These are phyloP conservation scores for Theropithecus gelada DNA, from an alignment of 2,113 vertebrate genomes.

Conservation along the genomic window DNA sequence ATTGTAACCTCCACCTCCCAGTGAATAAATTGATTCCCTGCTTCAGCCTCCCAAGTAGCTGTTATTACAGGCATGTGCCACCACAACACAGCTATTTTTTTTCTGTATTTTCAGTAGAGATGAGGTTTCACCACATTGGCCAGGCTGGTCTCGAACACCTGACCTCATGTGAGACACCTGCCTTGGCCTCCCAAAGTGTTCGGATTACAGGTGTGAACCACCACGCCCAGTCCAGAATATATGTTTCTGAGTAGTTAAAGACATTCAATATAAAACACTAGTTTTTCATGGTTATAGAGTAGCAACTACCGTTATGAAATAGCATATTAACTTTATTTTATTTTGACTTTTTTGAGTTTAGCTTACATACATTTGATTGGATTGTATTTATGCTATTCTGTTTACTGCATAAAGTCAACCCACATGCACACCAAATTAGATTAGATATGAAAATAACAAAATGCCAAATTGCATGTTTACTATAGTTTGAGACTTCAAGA, in stretches of 20 bases:
- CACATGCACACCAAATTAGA: background rate
- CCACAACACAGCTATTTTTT: too few species aligned
- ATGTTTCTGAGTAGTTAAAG: background rate
- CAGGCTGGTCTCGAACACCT: too few species aligned
- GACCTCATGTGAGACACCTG: too few species aligned
- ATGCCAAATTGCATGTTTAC: background rate
- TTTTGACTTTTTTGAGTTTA: background rate
- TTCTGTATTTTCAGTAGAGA: too few species aligned
- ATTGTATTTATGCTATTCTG: background rate
- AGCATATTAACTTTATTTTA: background rate
- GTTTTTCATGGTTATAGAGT: background rate
- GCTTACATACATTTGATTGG: background rate
- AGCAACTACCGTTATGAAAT: background rate
- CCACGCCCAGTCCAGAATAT: background rate
- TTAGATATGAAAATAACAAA: background rate
- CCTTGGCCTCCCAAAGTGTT: too few species aligned
- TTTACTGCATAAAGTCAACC: background rate
- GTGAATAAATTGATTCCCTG: too few species aligned
- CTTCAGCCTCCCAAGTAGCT: too few species aligned
- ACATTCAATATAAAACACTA: background rate
- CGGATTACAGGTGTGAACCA: too few species aligned
- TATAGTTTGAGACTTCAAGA: constrained; percentile 35
- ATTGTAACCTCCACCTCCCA: too few species aligned
- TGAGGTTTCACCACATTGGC: too few species aligned
- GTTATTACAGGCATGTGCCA: too few species aligned